Base-by-base conservation (phyloP, 2,113 vertebrate genomes). In the Platysternon megacephalum region DNA sequence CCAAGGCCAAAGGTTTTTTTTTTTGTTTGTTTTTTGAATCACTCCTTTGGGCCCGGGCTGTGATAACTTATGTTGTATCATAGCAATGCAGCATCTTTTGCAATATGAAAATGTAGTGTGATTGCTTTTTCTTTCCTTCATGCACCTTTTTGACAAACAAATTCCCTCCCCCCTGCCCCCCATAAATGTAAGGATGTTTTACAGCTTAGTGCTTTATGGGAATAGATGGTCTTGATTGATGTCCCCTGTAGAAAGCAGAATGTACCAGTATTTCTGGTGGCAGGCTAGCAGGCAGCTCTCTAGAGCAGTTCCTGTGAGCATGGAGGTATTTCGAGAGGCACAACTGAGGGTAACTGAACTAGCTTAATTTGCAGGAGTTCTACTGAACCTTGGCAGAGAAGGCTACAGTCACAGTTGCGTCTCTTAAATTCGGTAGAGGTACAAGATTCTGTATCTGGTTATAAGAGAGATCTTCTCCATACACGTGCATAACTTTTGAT, bases 271-370 rank as follows among this genome's bases (percentile, higher is more conserved):
- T 19, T 39, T 11, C 22, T 61, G 21, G 11, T 51, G 49, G 44
- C 53, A 52, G 68, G 12, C 2, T 28, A 72, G 29, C 17, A 8
- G 0, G 0, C 14, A 44, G 46, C 0, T 1, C 32, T 79, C 32
- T 39, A 42, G 53, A 6, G 24, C 8, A 1, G 76, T 79, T 48
- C 24, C 42, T 29, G 42, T 46, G 42, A 48, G 11, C 46, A 26
- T 79, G 46, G 78, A 79, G 44, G 78, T 48, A 79, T 44, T n/a
- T 3, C 39, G 79, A 80, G 68, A 55, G 93, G 53, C 56, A 85
- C 48, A 11, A 9, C 1, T 26, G n/a, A 16, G 72, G 55, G 78
- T 87, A 84, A n/a, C 29, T 48, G 44, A n/a, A 13, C 44, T 48
- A 68, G 24, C 3, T 0, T 1, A 84, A 46, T 28, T 85, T 92